Conservation (phyloP, 2,113 vertebrate species). For the Terrapene triunguis region DNA sequence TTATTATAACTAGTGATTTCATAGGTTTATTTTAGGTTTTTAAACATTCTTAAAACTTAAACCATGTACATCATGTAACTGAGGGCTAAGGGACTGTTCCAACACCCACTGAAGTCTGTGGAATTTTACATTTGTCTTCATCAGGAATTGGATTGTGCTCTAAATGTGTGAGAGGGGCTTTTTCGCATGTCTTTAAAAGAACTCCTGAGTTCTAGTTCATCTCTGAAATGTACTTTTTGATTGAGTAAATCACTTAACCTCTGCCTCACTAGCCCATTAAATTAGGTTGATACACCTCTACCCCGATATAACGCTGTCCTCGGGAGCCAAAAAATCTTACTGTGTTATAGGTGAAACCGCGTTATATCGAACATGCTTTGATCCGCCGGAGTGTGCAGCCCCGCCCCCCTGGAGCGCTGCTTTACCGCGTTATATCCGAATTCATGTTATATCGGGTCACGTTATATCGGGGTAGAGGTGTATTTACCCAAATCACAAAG, state of each 20-base stretch:
- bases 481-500: not conserved
- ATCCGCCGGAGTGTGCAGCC: too few relatives aligned
- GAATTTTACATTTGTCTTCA: not conserved
- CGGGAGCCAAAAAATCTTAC: too few relatives aligned
- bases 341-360: too few relatives aligned
- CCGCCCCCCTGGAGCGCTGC: too few relatives aligned
- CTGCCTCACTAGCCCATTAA: not conserved
- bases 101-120: not conserved
- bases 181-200: not conserved
- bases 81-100: not conserved
- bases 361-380: too few relatives aligned
- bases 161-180: not conserved
- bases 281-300: not conserved
- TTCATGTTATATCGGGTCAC: too few relatives aligned
- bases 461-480: too few relatives aligned
- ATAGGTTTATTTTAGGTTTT: not conserved
- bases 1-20: not conserved
- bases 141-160: not conserved
- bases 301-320: too few relatives aligned
- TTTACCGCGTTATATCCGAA: too few relatives aligned
- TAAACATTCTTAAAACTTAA: not conserved
- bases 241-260: not conserved
- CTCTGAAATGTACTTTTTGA: rapidly evolving
- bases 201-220: not conserved
- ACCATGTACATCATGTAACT: not conserved